These are phyloP conservation scores for Cardiocondyla obscurior DNA, from an alignment of 1,140 invertebrate genomes.

Conservation along the genomic window DNA sequence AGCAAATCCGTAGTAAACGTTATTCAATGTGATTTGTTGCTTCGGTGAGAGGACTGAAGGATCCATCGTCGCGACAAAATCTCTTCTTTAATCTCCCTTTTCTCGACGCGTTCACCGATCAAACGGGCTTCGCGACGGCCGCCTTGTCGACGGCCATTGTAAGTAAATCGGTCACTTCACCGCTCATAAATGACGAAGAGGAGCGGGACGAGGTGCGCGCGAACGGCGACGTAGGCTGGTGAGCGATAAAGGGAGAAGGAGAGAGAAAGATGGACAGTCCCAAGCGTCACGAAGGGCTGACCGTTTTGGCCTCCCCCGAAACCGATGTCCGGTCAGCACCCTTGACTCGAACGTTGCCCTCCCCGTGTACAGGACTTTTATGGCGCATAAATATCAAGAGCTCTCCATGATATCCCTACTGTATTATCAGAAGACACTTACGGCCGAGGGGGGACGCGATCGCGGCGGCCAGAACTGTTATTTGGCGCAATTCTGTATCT, in stretches of 20 bases:
- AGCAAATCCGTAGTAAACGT: neutral
- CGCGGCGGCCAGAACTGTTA: slow-evolving; percentile 64
- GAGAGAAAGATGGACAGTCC: slow-evolving; percentile 29
- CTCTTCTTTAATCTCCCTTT: slow-evolving; percentile 58
- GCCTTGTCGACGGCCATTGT: slow-evolving; percentile 75
- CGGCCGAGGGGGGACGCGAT: slow-evolving; percentile 22
- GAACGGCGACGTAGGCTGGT: slow-evolving; percentile 11
- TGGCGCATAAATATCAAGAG: slow-evolving; percentile 83
- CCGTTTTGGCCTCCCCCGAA: slow-evolving; percentile 73
- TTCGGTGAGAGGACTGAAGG: neutral
- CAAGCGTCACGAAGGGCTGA: slow-evolving; percentile 59
- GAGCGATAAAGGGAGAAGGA: slow-evolving; percentile 51
- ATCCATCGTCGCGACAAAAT: slow-evolving; percentile 31
- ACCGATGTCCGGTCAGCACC: slow-evolving; percentile 81
- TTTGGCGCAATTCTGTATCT: slow-evolving; percentile 74
- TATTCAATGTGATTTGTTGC: neutral
- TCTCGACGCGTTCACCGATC: slow-evolving; percentile 23
- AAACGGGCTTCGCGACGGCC: slow-evolving; percentile 7
- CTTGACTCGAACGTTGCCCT: slow-evolving; percentile 76
- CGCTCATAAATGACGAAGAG: slow-evolving; percentile 74
- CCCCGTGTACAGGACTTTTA: slow-evolving; percentile 80
- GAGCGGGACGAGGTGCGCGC: slow-evolving; percentile 41
- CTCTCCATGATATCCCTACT: slow-evolving; percentile 81
- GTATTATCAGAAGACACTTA: slow-evolving; percentile 81
- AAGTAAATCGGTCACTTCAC: slow-evolving; percentile 82